Evolutionary conservation across 2,888 invertebrate genomes (phyloP).

Genomic region (Chrysolina haemoptera): DNA sequence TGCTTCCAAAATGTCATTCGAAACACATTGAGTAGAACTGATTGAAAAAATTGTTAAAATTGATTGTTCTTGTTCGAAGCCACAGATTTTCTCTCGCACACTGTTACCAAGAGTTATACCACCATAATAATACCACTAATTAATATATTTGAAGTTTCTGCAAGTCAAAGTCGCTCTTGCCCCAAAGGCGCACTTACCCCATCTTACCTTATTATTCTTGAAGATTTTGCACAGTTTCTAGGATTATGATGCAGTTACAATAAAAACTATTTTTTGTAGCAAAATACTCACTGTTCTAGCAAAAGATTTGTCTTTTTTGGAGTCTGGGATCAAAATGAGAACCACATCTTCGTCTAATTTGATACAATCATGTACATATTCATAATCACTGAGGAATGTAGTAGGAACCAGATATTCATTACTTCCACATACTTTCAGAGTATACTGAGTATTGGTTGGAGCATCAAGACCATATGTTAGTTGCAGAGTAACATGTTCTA

Average conservation of each 20-base stretch:
- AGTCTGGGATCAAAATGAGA: slow-evolving; percentile 78
- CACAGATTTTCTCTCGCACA: no score
- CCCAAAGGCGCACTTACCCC: not conserved
- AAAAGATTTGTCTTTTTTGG: slow-evolving; percentile 79
- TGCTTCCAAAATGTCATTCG: no score
- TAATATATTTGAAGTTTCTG: no score
- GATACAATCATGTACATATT: slow-evolving; percentile 94
- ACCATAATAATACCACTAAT: no score
- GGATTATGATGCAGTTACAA: no score
- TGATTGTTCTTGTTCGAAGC: no score
- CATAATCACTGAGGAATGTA: slow-evolving; percentile 89
- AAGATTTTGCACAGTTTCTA: no score
- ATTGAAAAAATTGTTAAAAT: no score
- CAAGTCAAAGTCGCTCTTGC: no score
- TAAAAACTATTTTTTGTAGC: not conserved
- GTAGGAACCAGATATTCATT: slow-evolving; percentile 91
- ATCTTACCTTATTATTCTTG: not conserved
- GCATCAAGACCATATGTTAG: slow-evolving; percentile 86
- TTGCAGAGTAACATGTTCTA: slow-evolving; percentile 89
- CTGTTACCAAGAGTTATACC: no score
- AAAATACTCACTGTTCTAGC: slow-evolving; percentile 78
- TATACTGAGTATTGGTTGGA: slow-evolving; percentile 71
- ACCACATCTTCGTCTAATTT: slow-evolving; percentile 92
- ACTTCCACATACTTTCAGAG: slow-evolving; percentile 86
- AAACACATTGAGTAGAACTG: no score